phyloP scores from a whole-genome alignment of 2,888 invertebrate species.

The Calliopum simillimum region DNA sequence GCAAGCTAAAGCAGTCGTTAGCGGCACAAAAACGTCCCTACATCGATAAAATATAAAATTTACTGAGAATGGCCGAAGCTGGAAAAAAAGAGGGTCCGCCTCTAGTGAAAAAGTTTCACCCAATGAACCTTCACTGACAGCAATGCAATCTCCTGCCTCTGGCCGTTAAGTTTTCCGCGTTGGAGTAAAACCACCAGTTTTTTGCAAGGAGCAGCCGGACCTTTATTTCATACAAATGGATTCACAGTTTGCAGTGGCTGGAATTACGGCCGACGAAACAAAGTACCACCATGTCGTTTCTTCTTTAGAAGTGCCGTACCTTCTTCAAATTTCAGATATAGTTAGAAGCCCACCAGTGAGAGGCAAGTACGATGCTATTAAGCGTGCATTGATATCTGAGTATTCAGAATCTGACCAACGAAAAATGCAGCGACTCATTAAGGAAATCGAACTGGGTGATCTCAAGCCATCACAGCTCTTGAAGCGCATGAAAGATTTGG shows the following conservation, averaged over 20 bases:
- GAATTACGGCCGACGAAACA: too few relatives aligned
- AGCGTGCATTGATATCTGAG: too few relatives aligned
- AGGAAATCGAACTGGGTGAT: constrained; percentile 30
- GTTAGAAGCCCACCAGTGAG: too few relatives aligned
- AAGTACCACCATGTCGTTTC: too few relatives aligned
- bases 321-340: too few relatives aligned
- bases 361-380: too few relatives aligned
- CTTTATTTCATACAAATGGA: constrained; percentile 31
- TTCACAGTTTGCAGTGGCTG: too few relatives aligned
- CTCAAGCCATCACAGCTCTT: constrained; percentile 34
- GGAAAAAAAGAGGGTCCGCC: background rate
- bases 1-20: background rate
- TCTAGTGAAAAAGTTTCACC: background rate
- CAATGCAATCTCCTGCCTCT: background rate
- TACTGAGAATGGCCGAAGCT: background rate
- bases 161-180: constrained; percentile 6
- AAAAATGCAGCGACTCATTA: constrained; percentile 28
- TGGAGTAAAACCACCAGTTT: constrained; percentile 12
- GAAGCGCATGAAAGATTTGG: constrained; percentile 36
- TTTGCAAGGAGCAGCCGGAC: constrained; percentile 15
- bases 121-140: background rate
- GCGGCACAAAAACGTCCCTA: background rate
- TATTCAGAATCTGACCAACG: constrained; percentile 33
- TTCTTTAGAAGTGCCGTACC: too few relatives aligned
- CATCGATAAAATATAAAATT: too few relatives aligned